phyloP scores from a whole-genome alignment of 2,797 vertebrate species.

The Cygnus olor region DNA sequence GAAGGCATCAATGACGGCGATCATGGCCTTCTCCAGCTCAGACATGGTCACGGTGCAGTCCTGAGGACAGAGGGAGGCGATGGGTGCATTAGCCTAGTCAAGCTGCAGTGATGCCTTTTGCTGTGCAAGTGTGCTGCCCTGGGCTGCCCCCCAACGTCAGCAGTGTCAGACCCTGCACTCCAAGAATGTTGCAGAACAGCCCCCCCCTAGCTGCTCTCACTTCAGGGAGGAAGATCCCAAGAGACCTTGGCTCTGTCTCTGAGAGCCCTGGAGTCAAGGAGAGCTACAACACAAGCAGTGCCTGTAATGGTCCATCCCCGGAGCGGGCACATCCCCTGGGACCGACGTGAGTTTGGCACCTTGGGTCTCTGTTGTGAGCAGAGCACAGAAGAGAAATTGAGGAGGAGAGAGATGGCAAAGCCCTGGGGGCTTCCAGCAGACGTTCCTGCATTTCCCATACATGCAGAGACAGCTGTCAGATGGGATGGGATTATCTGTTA shows the following conservation, averaged over 20 bases:
- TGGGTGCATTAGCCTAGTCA: accelerated
- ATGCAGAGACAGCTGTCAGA: background rate
- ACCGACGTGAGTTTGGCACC: background rate
- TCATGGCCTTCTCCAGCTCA: conserved; percentile 86
- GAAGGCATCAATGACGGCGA: conserved; percentile 82
- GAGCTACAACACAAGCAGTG: accelerated
- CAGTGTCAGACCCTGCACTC: accelerated
- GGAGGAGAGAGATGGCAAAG: background rate
- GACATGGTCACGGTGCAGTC: conserved; percentile 71
- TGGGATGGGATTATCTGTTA: background rate
- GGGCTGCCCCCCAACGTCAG: accelerated
- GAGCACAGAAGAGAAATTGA: accelerated
- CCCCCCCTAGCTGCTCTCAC: accelerated
- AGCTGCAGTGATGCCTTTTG: background rate
- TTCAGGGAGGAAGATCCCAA: accelerated
- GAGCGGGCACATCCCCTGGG: background rate
- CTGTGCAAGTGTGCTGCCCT: accelerated
- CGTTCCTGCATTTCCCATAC: accelerated
- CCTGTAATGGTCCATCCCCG: accelerated
- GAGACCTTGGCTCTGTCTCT: background rate
- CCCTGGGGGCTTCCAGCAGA: background rate
- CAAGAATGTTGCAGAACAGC: background rate
- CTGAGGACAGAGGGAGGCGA: background rate
- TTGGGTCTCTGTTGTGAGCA: background rate
- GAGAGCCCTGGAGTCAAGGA: background rate